Conservation (phyloP, 2,888 invertebrate species). For the Agrochola circellaris region DNA sequence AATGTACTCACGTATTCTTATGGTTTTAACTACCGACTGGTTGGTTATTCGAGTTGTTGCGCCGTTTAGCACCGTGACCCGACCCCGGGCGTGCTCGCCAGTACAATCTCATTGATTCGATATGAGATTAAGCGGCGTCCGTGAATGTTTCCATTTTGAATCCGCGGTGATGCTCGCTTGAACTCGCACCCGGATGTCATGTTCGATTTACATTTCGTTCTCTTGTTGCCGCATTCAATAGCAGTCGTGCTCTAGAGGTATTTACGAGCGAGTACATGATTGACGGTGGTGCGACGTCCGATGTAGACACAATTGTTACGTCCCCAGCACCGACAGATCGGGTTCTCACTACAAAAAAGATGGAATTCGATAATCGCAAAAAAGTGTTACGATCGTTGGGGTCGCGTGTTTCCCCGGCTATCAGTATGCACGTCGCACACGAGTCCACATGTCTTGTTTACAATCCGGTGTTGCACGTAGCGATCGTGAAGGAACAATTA, state of each 20-base stretch:
- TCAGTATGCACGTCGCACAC: slow-evolving; percentile 80
- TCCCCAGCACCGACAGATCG: slow-evolving; percentile 43
- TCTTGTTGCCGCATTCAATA: slow-evolving; percentile 81
- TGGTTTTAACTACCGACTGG: slow-evolving; percentile 70
- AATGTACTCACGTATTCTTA: slow-evolving; percentile 74
- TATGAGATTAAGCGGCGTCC: slow-evolving; percentile 85
- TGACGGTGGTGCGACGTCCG: slow-evolving; percentile 72
- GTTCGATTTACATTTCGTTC: slow-evolving; percentile 84
- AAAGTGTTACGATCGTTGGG: slow-evolving; percentile 73
- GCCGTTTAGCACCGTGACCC: slow-evolving; percentile 85
- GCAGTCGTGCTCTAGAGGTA: slow-evolving; percentile 77
- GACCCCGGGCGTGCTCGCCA: slow-evolving; percentile 81
- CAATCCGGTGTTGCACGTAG: slow-evolving; percentile 77
- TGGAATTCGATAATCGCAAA: slow-evolving; percentile 74
- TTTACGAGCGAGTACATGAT: slow-evolving; percentile 77
- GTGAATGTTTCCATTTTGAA: slow-evolving; percentile 86
- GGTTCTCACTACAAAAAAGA: slow-evolving; percentile 67
- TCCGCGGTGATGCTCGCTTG: slow-evolving; percentile 83
- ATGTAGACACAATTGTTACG: slow-evolving; percentile 70
- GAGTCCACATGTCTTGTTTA: slow-evolving; percentile 76
- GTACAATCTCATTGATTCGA: slow-evolving; percentile 86
- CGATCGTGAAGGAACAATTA: slow-evolving; percentile 73
- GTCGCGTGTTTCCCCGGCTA: slow-evolving; percentile 83
- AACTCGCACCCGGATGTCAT: slow-evolving; percentile 89
- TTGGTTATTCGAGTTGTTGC: slow-evolving; percentile 80